phyloP scores from a whole-genome alignment of 92 coral and sea anemone genomes.

The Palythoa heliodiscus region DNA sequence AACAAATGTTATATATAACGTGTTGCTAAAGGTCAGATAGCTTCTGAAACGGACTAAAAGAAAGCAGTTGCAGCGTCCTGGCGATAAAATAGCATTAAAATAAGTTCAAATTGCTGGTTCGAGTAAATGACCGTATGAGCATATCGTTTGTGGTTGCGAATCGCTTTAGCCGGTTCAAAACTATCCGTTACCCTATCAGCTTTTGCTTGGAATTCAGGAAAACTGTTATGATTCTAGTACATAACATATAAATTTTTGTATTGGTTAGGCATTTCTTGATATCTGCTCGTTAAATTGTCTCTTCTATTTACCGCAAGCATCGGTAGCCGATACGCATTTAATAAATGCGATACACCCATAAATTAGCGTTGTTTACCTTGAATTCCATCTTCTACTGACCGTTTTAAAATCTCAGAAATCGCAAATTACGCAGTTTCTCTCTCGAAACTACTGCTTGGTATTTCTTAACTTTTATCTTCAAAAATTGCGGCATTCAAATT shows the following conservation, averaged over 20 bases:
- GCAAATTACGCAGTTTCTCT: background rate
- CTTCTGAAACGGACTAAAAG: background rate
- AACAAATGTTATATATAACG: background rate
- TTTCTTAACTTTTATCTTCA: background rate
- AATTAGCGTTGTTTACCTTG: background rate
- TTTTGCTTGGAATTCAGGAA: background rate
- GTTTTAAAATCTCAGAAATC: conserved; percentile 18
- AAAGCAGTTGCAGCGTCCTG: background rate
- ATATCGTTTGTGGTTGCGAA: background rate
- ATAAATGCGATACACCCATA: conserved; percentile 25
- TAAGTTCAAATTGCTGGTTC: conserved; percentile 8
- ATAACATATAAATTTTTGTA: background rate
- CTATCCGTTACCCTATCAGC: background rate
- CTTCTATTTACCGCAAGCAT: background rate
- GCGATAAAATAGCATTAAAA: background rate
- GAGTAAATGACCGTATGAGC: background rate
- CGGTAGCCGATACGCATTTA: background rate
- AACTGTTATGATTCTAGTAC: background rate
- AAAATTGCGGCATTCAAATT: background rate
- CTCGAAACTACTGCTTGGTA: background rate
- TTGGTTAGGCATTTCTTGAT: background rate
- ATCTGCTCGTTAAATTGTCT: background rate
- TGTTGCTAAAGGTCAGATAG: background rate
- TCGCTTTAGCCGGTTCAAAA: background rate
- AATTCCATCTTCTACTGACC: background rate